phyloP scores from a whole-genome alignment of 2,113 vertebrate species.

The Desmodus rotundus region DNA sequence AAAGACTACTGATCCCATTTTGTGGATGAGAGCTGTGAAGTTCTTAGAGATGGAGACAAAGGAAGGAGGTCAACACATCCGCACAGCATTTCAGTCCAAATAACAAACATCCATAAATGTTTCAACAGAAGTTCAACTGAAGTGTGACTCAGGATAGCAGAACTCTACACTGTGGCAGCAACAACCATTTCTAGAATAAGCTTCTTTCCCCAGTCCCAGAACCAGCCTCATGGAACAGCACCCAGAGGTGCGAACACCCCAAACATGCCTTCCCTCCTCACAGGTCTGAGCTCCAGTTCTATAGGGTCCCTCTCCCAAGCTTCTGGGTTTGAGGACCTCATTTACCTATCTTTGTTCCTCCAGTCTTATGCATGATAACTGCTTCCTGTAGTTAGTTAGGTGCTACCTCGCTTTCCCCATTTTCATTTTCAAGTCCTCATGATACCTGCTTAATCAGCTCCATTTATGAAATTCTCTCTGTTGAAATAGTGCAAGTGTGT shows the following conservation, averaged over 20 bases:
- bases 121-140: not conserved
- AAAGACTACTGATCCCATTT: not conserved
- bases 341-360: not conserved
- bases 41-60: not conserved
- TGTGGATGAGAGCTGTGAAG: not conserved
- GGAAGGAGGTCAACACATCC: not conserved
- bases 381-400: not conserved
- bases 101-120: not conserved
- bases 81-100: not conserved
- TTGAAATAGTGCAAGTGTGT: not conserved
- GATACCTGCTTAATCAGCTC: not conserved
- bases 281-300: not conserved
- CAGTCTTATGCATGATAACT: too few species aligned
- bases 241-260: rapidly evolving
- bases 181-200: not conserved
- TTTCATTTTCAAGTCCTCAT: not conserved
- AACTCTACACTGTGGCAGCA: not conserved
- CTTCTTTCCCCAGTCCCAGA: not conserved
- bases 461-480: not conserved
- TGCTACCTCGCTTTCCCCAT: not conserved
- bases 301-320: not conserved
- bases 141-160: not conserved
- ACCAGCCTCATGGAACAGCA: not conserved
- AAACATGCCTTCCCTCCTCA: too few species aligned
- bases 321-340: not conserved